Evolutionary conservation across 1,140 invertebrate species (phyloP).

Genomic region (Heliconius hewitsoni): DNA sequence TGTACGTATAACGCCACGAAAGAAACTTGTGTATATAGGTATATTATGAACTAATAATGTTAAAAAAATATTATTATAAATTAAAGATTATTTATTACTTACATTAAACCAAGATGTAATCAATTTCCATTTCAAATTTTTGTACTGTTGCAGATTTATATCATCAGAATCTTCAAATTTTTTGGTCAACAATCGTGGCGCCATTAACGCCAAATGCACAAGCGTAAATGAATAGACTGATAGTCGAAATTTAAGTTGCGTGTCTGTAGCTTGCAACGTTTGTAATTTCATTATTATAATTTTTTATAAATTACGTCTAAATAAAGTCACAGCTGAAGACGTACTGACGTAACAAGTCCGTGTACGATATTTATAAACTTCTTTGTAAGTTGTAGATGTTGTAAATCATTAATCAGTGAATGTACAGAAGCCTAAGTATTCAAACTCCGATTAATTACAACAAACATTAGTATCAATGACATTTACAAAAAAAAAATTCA

Average conservation of each 20-base stretch:
- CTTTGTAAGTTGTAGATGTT: neutral
- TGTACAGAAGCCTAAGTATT: neutral
- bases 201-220: conserved; percentile 31
- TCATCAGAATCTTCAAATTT: conserved; percentile 43
- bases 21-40: too few relatives aligned
- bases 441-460: neutral
- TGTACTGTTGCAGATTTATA: conserved; percentile 33
- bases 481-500: too few relatives aligned
- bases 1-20: too few relatives aligned
- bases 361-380: conserved; percentile 11
- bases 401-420: conserved; percentile 6
- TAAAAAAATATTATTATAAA: too few relatives aligned
- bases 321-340: conserved; percentile 19
- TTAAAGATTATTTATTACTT: conserved; percentile 29
- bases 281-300: conserved; percentile 7
- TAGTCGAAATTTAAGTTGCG: conserved; percentile 36
- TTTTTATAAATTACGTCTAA: conserved; percentile 19
- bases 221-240: conserved; percentile 26
- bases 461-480: too few relatives aligned
- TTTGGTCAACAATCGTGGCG: conserved; percentile 31
- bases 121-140: conserved; percentile 46
- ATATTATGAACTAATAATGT: too few relatives aligned
- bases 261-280: neutral
- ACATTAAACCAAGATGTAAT: conserved; percentile 54
- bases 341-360: conserved; percentile 15